phyloP scores from a whole-genome alignment of 2,888 invertebrate genomes.

The Trichopoda pennipes region DNA sequence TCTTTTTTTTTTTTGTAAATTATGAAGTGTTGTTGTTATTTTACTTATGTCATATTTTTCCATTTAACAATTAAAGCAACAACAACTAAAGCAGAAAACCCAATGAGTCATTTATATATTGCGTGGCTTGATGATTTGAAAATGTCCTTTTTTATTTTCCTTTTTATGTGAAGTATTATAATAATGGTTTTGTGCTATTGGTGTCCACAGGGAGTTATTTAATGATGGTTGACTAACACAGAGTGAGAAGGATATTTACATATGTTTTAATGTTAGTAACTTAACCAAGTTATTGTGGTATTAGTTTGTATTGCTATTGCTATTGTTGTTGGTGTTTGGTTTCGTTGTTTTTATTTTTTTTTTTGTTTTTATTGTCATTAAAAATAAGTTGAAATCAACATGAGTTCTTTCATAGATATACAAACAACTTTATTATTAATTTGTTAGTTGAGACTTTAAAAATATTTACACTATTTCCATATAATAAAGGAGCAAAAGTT shows the following conservation, averaged over 20 bases:
- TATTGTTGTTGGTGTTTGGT: slow-evolving; percentile 24
- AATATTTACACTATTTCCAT: slow-evolving; percentile 12
- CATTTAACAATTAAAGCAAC: slow-evolving; percentile 5
- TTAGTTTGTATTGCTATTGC: slow-evolving; percentile 12
- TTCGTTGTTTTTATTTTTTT: slow-evolving; percentile 39
- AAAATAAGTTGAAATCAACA: slow-evolving; percentile 44
- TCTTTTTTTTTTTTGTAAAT: slow-evolving; percentile 16
- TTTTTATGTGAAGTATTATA: not conserved
- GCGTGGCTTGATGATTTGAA: slow-evolving; percentile 56
- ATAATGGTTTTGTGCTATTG: slow-evolving; percentile 19
- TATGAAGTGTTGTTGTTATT: slow-evolving; percentile 56
- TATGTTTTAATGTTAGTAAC: slow-evolving; percentile 3
- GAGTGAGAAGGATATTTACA: not conserved
- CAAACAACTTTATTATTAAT: slow-evolving; percentile 42
- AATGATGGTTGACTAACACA: slow-evolving; percentile 31
- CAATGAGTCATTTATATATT: slow-evolving; percentile 62
- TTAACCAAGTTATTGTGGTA: slow-evolving; percentile 3
- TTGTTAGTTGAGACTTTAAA: not conserved
- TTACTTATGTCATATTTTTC: slow-evolving; percentile 59
- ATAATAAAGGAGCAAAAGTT: too few species aligned
- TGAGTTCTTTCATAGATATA: slow-evolving; percentile 5
- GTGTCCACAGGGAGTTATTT: slow-evolving; percentile 51
- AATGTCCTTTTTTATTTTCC: slow-evolving; percentile 44
- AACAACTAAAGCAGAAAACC: slow-evolving; percentile 4
- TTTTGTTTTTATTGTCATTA: slow-evolving; percentile 19